Evolutionary conservation across 53 echinoderm and acorn worm genomes (phyloP), one percentile per base, ranked within the genome.

Genomic region (Zoroaster sp.): DNA sequence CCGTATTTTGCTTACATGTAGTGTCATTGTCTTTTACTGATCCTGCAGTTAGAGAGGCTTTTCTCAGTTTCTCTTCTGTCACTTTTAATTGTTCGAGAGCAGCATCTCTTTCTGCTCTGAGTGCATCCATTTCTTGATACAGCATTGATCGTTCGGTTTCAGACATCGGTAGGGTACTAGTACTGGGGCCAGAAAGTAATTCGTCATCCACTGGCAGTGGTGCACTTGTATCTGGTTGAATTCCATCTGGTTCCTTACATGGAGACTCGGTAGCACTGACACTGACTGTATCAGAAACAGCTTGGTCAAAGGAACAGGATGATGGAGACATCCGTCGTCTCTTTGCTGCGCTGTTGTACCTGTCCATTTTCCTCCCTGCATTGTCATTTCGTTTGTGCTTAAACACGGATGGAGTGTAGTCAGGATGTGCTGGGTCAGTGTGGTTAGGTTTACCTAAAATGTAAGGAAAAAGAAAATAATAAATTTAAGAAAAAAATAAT

Each of bases 41-140:
- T 32, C 66, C 66, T 6, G 83, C 83, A 66, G 83, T 82, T n/a
- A 82, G 36, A 11, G 83, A 82, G 7, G 66, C 83, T 23, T 66
- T 82, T 40, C 36, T 35, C 66, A 82, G 18, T 63, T 66, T 82
- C 66, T 82, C 83, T 66, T 82, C 83, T 33, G 40, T 34, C 15
- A 35, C 66, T 82, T n/a, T n/a, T 82, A 66, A 21, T 35, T 32
- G 30, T 34, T 17, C 18, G 1, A 59, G 37, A 1, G 83, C 83
- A 36, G 17, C 63, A 82, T 66, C 67, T 82, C 83, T 82, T 63
- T 82, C 83, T 36, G 83, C 83, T 66, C 66, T 30, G 32, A 83
- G 45, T 40, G 69, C 83, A 82, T 83, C 43, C 85, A 83, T 83
- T 34, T 83, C 70, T 37, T 83, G 17, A 51, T 69, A 69, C 18